Evolutionary conservation across 2,113 vertebrate genomes (phyloP), one percentile per base, ranked within the genome.

Genomic region (Pituophis catenifer): DNA sequence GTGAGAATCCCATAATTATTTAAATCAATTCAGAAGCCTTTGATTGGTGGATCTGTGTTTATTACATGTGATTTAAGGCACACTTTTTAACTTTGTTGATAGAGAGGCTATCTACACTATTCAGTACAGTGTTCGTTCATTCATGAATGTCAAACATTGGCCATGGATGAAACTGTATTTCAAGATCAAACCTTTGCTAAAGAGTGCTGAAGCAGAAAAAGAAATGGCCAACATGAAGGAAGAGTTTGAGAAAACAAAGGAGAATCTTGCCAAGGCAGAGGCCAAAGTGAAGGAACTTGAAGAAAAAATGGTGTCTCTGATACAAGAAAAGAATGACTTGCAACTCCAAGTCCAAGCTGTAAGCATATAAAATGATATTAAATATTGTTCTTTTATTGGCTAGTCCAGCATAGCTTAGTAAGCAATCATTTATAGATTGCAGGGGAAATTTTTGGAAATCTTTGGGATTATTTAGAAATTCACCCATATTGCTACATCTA

Each of bases 291-390:
- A 98, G 94, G 98, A 99, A 86, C 96, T 99, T 0, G 98, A 99
- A 91, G 98, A 98, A 96, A 98, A 98, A 93, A 98, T 98, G 98
- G 98, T 98, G 88, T 96, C 95, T 8, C 58, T 99, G 0, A 50
- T 98, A 48, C 98, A 99, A 91, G 98, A 99, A 91, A 99, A 99
- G 95, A 99, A 99, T 0, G 98, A 99, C 4, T 93, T 99, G 12
- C 97, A 98, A 55, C 98, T 99, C 88, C 98, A 99, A 96, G 98
- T 99, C 44, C 98, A 99, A 92, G 95, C 98, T 1, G 98, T 99
- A 95, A 97, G 97, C 93, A 91, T 48, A 13, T 85, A 0, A 13
- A 1, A 0, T 13, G 48, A 21, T 3, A 90, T 55, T 85, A 0
- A 89, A 6, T 21, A 0, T 23, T 86, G 24, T 44, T 54, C 0